phyloP scores from a whole-genome alignment of 2,888 invertebrate species.

The Zele albiditarsus region DNA sequence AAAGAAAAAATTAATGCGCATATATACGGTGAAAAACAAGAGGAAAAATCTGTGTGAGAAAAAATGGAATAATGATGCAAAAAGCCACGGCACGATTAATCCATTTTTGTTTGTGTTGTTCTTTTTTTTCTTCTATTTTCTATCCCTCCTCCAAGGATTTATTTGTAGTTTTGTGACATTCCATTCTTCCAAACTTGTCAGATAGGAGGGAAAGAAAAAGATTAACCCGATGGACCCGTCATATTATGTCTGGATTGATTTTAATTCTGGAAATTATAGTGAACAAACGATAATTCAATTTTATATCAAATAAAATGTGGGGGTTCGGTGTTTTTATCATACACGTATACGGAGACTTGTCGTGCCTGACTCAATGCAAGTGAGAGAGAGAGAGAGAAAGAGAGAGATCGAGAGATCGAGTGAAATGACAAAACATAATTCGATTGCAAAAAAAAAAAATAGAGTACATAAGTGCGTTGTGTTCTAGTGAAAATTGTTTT shows the following conservation, averaged over 20 bases:
- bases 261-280: background rate
- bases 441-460: background rate
- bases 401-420: background rate
- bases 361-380: conserved; percentile 35
- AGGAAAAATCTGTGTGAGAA: background rate
- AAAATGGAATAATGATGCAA: background rate
- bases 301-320: conserved; percentile 12
- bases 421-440: background rate
- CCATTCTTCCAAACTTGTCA: conserved; percentile 64
- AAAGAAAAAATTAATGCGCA: conserved; percentile 23
- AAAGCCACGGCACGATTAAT: conserved; percentile 42
- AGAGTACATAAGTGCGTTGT: background rate
- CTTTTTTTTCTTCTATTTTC: conserved; percentile 43
- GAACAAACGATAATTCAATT: background rate
- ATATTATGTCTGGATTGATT: background rate
- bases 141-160: conserved; percentile 52
- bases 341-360: conserved; percentile 15
- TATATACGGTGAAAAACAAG: conserved; percentile 13
- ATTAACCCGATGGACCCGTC: background rate
- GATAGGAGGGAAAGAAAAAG: conserved; percentile 26
- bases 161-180: conserved; percentile 66
- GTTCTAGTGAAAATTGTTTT: background rate
- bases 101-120: conserved; percentile 29
- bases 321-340: background rate
- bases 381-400: background rate